Conservation (phyloP, 1,140 invertebrate genomes). For the Penaeus indicus region DNA sequence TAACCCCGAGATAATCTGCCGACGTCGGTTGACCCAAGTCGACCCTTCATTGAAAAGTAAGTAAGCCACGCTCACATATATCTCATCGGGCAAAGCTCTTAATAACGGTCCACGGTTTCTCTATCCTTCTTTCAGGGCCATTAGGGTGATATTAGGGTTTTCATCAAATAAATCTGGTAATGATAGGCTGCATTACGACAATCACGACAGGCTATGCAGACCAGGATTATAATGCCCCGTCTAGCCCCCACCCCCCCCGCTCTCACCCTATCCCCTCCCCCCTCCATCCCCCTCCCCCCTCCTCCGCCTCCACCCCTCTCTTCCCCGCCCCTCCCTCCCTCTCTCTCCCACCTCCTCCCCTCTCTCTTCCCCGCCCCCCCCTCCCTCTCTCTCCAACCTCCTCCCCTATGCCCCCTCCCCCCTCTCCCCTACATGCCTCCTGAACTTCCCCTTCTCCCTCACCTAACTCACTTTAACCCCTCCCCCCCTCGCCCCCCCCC, state of each 20-base stretch:
- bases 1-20: not conserved
- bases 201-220: constrained; percentile 32
- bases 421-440: not conserved
- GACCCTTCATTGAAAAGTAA: constrained; percentile 29
- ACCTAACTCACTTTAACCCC: not conserved
- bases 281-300: not conserved
- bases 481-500: not conserved
- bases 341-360: not conserved
- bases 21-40: not conserved
- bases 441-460: not conserved
- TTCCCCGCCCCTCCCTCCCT: not conserved
- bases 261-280: not conserved
- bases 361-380: not conserved
- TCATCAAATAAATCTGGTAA: constrained; percentile 46
- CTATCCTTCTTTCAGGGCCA: constrained; percentile 33
- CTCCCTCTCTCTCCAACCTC: too few relatives aligned
- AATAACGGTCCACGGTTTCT: constrained; percentile 24
- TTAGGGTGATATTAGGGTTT: constrained; percentile 38
- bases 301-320: not conserved
- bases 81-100: constrained; percentile 23
- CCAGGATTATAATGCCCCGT: constrained; percentile 14
- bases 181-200: constrained; percentile 30
- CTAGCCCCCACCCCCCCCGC: not conserved
- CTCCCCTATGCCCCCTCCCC: not conserved
- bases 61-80: not conserved